Evolutionary conservation across 2,888 invertebrate species (phyloP), one percentile per base, ranked within the genome.

Genomic region (Phaedon cochleariae): DNA sequence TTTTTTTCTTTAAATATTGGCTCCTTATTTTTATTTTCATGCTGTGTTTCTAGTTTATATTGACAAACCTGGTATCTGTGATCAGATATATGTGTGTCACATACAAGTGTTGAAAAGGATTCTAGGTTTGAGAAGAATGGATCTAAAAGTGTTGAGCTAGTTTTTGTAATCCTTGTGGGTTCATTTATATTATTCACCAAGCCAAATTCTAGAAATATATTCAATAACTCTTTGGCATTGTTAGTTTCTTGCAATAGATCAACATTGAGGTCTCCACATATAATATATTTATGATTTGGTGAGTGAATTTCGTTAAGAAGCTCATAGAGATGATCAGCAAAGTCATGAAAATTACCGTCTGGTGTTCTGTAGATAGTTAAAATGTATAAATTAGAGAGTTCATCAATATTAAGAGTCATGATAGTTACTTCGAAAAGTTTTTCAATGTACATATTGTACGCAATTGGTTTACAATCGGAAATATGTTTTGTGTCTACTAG

Each of bases 231-330:
- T 15, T 31, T 31, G 17, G 34, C 34, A 54, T 54, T 54, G 17
- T 54, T 31, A 17, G 54, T 54, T 48, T 54, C 34, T 15, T 54
- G 34, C 54, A 46, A 46, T 62, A 62, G 9, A 48, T 62, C 71
- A 51, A 69, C 66, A 66, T 55, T 59, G 21, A 41, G 22, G 29
- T 31, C 34, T 17, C 54, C 54, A 54, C 34, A 54, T 29, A 54
- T 34, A 54, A 54, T 31, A 31, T 54, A 31, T 34, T 15, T 34
- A 54, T 31, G 54, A 49, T 51, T 51, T 15, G 5, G 15, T 52
- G 17, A 41, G 41, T 41, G 22, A 6, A 53, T 53, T 20, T 51
- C 51, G 21, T 51, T 51, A 12, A 22, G 51, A 20, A 51, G 20
- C 18, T 10, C 15, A 48, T 17, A 51, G 4, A 21, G 51, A 15